Evolutionary conservation across 2,888 invertebrate genomes (phyloP), one percentile per base, ranked within the genome.

Genomic region (Mellilla xanthometata): DNA sequence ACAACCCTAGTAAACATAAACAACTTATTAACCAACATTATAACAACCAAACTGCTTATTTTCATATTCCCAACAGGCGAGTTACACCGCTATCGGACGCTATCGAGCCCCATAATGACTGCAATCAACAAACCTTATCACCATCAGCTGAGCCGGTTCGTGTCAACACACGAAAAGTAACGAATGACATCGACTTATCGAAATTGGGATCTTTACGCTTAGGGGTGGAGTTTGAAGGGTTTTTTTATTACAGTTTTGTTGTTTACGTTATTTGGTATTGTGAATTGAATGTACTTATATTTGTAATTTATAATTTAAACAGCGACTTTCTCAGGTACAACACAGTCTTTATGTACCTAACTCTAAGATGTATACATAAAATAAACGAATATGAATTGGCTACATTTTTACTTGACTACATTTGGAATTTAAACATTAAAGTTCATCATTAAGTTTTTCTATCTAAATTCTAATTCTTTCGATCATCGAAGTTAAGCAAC

Each of bases 151-250:
- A 30, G 15, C 11, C 28, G 33, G 33, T 81, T 71, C 82, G 62
- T 79, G 84, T 85, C 86, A 83, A 83, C 85, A 72, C 69, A 71
- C 57, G 65, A 73, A 70, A 45, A 43, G 36, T 80, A 81, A 86
- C 79, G 82, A 86, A 87, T 81, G 86, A 86, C 83, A 85, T 39
- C 29, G 54, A 27, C 44, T 60, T 84, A 83, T 83, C 76, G 44
- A 45, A 55, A 38, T 38, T 23, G 47, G 49, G 60, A 86, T 86
- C 86, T 80, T 74, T 72, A 74, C 63, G 70, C 65, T 64, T 72
- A 11, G 41, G 44, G 43, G 36, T 31, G 49, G 36, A 32, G 35
- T 10, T 42, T 47, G 29, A 23, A 24, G 2, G 35, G n/a, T n/a
- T 24, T 32, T 42, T 56, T 56, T 58, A 38, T 54, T 50, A 44